phyloP scores from a whole-genome alignment of 53 echinoderm and acorn worm genomes.

The Crossaster papposus region DNA sequence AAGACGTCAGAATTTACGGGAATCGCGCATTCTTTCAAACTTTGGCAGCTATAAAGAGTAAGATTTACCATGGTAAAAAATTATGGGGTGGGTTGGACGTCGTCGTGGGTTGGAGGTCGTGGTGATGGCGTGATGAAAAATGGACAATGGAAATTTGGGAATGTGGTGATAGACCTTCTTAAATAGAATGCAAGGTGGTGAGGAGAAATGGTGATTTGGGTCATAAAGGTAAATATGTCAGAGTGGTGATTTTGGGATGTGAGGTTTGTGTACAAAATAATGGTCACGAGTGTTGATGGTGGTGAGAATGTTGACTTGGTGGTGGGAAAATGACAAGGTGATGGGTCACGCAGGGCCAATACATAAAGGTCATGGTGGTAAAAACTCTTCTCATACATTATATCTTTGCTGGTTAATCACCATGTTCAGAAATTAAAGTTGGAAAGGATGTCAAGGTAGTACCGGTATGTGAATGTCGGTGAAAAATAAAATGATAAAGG shows the following conservation, averaged over 20 bases:
- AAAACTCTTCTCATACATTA: too few relatives aligned
- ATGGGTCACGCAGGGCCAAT: too few relatives aligned
- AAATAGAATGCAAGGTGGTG: neutral
- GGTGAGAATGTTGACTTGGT: neutral
- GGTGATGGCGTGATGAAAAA: neutral
- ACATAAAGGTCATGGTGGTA: too few relatives aligned
- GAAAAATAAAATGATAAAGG: too few relatives aligned
- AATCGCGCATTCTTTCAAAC: conserved; percentile 69
- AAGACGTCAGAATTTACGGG: conserved; percentile 73
- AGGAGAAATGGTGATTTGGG: neutral
- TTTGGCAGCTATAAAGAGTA: conserved; percentile 77
- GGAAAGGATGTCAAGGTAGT: too few relatives aligned
- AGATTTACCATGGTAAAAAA: conserved; percentile 6
- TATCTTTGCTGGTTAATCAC: too few relatives aligned
- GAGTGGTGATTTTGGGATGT: neutral
- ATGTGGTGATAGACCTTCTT: neutral
- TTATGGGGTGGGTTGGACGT: neutral
- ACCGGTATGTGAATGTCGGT: too few relatives aligned
- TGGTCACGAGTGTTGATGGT: neutral
- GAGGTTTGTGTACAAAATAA: neutral
- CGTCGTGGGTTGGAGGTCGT: neutral
- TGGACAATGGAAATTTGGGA: neutral
- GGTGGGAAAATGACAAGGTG: neutral
- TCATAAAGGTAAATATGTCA: too few relatives aligned
- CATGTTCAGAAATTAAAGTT: too few relatives aligned